Conservation (phyloP, 2,888 invertebrate genomes). For the Drosophila trichaetosa region DNA sequence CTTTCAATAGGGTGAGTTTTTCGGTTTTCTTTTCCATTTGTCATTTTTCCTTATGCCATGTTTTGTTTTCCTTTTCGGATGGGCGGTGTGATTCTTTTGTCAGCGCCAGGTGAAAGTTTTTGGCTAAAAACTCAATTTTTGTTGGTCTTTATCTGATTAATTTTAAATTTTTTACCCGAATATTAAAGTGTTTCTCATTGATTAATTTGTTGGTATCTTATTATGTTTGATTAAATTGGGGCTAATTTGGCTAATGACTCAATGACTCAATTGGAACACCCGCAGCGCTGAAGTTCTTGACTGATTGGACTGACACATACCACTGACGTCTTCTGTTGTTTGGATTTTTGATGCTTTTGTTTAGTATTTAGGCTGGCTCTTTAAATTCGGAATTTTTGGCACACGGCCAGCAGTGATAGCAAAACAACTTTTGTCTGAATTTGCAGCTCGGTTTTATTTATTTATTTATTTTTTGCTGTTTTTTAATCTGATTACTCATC, state of each 20-base stretch:
- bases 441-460: conserved; percentile 23
- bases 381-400: conserved; percentile 44
- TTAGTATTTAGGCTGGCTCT: conserved; percentile 24
- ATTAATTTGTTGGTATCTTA: conserved; percentile 4
- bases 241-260: conserved; percentile 48
- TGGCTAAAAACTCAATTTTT: conserved; percentile 3
- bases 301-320: conserved; percentile 29
- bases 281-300: conserved; percentile 19
- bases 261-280: conserved; percentile 46
- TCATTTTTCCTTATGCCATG: conserved; percentile 10
- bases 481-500: conserved; percentile 29
- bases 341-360: neutral
- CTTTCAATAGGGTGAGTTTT: conserved; percentile 43
- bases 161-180: conserved; percentile 9
- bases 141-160: neutral
- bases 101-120: conserved; percentile 37
- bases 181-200: conserved; percentile 4
- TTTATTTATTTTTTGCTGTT: neutral
- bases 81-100: neutral
- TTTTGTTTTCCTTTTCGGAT: conserved; percentile 19
- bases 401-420: conserved; percentile 39
- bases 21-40: conserved; percentile 14
- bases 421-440: conserved; percentile 26
- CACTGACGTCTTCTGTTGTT: conserved; percentile 10
- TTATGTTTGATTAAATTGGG: conserved; percentile 12